Conservation (phyloP, 2,797 vertebrate species). For the Hoplostethus atlanticus region DNA sequence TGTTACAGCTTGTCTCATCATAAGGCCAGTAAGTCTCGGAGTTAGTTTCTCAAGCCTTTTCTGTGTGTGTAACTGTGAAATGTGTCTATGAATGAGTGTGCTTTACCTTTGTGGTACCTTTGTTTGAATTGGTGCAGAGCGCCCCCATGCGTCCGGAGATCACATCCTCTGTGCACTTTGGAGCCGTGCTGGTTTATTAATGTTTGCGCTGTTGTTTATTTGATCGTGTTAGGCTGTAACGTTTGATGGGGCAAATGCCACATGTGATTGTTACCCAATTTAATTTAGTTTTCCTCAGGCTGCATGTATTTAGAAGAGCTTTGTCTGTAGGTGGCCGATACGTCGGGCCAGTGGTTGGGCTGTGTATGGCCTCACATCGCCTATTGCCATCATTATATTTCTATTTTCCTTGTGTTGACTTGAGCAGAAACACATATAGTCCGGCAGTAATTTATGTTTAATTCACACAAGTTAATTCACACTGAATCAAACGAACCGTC, state of each 20-base stretch:
- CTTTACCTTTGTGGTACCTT: not conserved
- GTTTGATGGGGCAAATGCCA: not conserved
- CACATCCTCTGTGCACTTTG: not conserved
- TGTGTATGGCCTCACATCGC: slow-evolving; percentile 24
- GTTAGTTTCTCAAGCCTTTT: slow-evolving; percentile 56
- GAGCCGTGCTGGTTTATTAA: not conserved
- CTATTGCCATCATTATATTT: not conserved
- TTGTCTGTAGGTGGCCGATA: too few relatives aligned
- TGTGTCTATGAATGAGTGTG: not conserved
- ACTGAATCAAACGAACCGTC: not conserved
- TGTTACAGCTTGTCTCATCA: slow-evolving; percentile 27
- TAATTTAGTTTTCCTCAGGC: not conserved
- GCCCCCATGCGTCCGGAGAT: slow-evolving; percentile 75
- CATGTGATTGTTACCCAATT: not conserved
- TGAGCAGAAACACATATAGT: not conserved
- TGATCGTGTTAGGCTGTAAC: not conserved
- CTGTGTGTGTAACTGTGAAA: not conserved
- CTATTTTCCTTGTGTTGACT: slow-evolving; percentile 9
- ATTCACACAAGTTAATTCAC: not conserved
- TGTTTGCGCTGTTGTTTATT: slow-evolving; percentile 9
- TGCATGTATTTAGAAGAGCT: fast-evolving
- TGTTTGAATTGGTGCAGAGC: slow-evolving; percentile 73
- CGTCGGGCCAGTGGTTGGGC: slow-evolving; percentile 12
- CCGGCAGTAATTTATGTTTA: not conserved
- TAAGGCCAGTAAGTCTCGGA: slow-evolving; percentile 33